Evolutionary conservation across 2,797 vertebrate genomes (phyloP).

Genomic region (Pseudopleuronectes americanus): DNA sequence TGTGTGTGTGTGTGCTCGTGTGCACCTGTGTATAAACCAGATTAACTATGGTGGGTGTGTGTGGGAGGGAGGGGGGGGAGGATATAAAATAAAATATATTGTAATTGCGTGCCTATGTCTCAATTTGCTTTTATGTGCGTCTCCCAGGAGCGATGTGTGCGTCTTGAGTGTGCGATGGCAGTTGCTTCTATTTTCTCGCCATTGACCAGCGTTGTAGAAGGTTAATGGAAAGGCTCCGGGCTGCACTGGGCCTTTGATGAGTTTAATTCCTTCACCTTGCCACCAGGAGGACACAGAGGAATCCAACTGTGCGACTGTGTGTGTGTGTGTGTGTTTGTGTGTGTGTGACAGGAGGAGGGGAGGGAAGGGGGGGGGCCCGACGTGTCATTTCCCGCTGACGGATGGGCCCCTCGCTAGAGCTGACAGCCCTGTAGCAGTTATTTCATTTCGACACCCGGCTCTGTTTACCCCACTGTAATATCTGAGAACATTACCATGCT

Average conservation of each 20-base stretch:
- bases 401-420: conserved; percentile 73
- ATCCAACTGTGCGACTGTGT: conserved; percentile 60
- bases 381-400: conserved; percentile 79
- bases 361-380: conserved; percentile 18
- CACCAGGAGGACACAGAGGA: conserved; percentile 74
- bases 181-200: conserved; percentile 38
- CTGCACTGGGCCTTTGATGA: conserved; percentile 69
- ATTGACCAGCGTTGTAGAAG: conserved; percentile 69
- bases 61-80: too few species aligned
- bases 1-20: conserved; percentile 14
- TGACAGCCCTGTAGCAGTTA: conserved; percentile 77
- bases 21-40: conserved; percentile 50
- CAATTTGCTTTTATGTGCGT: conserved; percentile 4
- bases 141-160: background rate
- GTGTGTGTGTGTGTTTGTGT: too few species aligned
- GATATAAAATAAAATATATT: background rate
- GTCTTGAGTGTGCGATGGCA: conserved; percentile 10
- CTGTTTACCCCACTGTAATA: conserved; percentile 82
- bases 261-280: conserved; percentile 82
- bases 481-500: conserved; percentile 77
- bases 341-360: conserved; percentile 23
- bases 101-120: background rate
- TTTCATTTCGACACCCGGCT: conserved; percentile 78
- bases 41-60: conserved; percentile 48
- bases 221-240: conserved; percentile 81